Percentiles rank a stretch among this genome's conserved stretches.
Conservation (phyloP, 2,113 vertebrate species). For the Dipodomys ordii region DNA sequence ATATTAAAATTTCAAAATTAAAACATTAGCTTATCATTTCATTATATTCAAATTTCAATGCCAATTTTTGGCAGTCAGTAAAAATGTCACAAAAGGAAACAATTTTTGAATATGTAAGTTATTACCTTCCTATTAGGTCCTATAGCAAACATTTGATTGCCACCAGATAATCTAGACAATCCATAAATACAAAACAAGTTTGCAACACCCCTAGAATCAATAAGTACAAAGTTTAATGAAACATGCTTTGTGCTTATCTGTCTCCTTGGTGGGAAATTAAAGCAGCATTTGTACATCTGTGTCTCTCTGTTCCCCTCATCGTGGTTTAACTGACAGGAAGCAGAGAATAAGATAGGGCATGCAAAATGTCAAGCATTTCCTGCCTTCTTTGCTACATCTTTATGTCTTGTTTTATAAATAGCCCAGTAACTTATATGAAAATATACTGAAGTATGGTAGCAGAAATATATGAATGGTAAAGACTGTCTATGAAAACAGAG, state of each 20-base stretch:
- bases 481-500: conserved; percentile 15
- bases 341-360: conserved; percentile 76
- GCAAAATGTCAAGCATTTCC: conserved; percentile 83
- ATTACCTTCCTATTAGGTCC: conserved; percentile 23
- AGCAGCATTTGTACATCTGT: conserved; percentile 85
- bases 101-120: conserved; percentile 37
- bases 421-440: conserved; percentile 47
- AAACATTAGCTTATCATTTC: conserved; percentile 17
- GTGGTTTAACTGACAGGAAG: conserved; percentile 93
- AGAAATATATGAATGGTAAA: conserved; percentile 43
- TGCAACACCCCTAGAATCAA: conserved; percentile 28
- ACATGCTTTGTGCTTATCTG: conserved; percentile 61
- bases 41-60: background rate
- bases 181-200: conserved; percentile 31
- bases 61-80: background rate
- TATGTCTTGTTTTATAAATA: conserved; percentile 79
- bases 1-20: conserved; percentile 50
- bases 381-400: conserved; percentile 80
- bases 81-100: conserved; percentile 57
- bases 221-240: conserved; percentile 62
- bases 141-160: background rate
- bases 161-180: background rate
- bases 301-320: conserved; percentile 84
- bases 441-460: conserved; percentile 22
- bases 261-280: conserved; percentile 41